Conservation (phyloP, 2,888 invertebrate genomes). For the Caenorhabditis sp. region DNA sequence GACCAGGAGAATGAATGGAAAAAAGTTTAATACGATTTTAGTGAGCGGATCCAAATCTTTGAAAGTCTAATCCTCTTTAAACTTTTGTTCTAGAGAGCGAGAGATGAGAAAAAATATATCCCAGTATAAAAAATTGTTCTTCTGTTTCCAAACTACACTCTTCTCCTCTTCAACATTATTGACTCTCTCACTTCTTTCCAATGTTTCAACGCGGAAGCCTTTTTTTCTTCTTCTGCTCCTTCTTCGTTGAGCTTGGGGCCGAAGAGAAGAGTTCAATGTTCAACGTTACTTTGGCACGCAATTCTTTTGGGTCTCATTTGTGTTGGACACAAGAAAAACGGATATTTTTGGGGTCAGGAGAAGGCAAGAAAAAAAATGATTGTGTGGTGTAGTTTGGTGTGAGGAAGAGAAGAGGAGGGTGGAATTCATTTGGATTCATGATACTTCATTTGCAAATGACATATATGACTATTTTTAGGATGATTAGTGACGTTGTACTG, state of each 20-base stretch:
- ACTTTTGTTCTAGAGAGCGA: not conserved
- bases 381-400: not conserved
- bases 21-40: no score
- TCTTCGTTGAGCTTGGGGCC: not conserved
- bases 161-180: not conserved
- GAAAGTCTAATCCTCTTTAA: not conserved
- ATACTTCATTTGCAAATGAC: no score
- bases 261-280: slow-evolving; percentile 39
- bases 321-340: not conserved
- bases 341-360: no score
- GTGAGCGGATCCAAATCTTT: no score
- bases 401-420: no score
- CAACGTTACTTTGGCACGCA: slow-evolving; percentile 20
- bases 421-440: no score
- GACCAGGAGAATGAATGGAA: no score
- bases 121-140: not conserved
- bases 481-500: no score
- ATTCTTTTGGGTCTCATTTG: not conserved
- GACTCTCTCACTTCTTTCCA: not conserved
- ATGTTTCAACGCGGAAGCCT: slow-evolving; percentile 5
- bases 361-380: no score
- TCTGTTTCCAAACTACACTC: not conserved
- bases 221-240: not conserved
- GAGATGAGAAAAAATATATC: not conserved
- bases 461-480: no score